Conservation (phyloP, 2,113 vertebrate species). For the Malaclemys terrapin region DNA sequence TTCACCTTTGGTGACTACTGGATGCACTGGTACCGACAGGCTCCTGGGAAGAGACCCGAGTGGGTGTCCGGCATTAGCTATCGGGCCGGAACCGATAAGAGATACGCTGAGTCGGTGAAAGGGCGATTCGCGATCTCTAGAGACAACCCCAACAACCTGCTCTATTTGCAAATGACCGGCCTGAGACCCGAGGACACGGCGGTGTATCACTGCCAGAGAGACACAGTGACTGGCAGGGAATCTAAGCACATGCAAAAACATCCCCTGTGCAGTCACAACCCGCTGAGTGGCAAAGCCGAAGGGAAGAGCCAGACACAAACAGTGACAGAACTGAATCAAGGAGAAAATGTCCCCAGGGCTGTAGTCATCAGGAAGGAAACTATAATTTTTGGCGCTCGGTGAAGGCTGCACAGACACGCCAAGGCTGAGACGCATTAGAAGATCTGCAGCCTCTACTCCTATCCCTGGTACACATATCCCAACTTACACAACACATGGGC, state of each 20-base stretch:
- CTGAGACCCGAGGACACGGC: slow-evolving; percentile 78
- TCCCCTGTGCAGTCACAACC: too few relatives aligned
- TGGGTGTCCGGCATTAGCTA: background rate
- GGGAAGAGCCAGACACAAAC: too few relatives aligned
- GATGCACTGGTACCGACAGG: background rate
- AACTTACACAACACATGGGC: too few relatives aligned
- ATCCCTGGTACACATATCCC: too few relatives aligned
- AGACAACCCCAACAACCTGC: background rate
- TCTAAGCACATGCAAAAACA: background rate
- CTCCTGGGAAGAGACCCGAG: background rate
- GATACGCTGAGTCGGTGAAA: background rate
- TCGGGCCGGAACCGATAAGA: background rate
- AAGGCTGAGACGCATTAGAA: too few relatives aligned
- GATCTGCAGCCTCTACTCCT: too few relatives aligned
- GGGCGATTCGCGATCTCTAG: background rate
- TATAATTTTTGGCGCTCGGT: too few relatives aligned
- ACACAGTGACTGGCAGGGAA: background rate
- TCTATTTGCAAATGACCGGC: slow-evolving; percentile 81
- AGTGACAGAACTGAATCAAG: too few relatives aligned
- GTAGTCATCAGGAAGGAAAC: too few relatives aligned
- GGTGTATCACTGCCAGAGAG: slow-evolving; percentile 25
- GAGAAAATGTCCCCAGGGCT: too few relatives aligned
- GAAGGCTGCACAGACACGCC: too few relatives aligned
- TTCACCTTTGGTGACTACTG: background rate
- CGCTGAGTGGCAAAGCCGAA: too few relatives aligned